These are phyloP conservation scores for Empidonax traillii DNA, from an alignment of 2,113 vertebrate species.

Conservation along the genomic window DNA sequence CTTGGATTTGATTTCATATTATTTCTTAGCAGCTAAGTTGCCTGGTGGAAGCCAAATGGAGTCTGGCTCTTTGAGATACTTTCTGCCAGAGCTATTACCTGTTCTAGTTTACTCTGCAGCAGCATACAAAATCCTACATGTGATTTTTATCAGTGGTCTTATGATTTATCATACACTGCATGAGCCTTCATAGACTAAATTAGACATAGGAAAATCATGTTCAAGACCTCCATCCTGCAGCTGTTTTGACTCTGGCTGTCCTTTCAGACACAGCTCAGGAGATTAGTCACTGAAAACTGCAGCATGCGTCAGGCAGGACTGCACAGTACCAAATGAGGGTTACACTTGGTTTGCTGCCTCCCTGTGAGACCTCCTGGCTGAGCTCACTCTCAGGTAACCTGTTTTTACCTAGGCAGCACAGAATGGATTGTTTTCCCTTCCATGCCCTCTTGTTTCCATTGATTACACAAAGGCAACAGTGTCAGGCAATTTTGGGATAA, in stretches of 20 bases:
- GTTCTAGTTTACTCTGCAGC: neutral
- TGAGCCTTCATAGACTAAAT: neutral
- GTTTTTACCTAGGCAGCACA: neutral
- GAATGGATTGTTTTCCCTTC: neutral
- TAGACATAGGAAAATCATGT: neutral
- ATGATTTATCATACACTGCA: neutral
- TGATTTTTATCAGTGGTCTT: neutral
- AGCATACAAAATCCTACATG: neutral
- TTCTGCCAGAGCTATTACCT: neutral
- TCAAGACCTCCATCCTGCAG: neutral
- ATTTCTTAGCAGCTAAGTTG: neutral
- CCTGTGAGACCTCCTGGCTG: neutral
- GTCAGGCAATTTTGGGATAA: neutral
- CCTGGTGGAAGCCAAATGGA: neutral
- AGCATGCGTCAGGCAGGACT: neutral
- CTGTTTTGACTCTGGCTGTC: neutral
- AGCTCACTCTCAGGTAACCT: neutral
- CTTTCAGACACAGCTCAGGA: neutral
- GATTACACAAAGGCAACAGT: neutral
- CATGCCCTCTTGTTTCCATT: neutral
- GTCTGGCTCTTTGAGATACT: neutral
- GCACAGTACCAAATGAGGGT: neutral
- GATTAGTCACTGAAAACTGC: neutral
- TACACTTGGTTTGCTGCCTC: neutral
- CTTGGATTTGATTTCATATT: neutral